Percentiles rank a stretch among this genome's conserved stretches.
These are phyloP conservation scores for Lepus townsendii DNA, from an alignment of 2,797 vertebrate genomes.

Conservation along the genomic window DNA sequence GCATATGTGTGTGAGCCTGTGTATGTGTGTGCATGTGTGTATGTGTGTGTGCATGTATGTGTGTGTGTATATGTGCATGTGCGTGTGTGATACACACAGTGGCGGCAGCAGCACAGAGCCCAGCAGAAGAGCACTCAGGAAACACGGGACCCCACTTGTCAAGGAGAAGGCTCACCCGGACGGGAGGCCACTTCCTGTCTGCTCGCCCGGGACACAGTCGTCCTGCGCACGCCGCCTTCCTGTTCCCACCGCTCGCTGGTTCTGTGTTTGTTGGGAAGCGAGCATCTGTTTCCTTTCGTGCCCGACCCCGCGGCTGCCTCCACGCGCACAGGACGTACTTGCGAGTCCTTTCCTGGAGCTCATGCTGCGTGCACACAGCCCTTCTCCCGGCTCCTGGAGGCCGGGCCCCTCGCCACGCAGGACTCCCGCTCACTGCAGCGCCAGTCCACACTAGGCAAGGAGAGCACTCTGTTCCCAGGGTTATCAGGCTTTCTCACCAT, in stretches of 20 bases:
- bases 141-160: neutral
- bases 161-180: fast-evolving
- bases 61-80: too few species aligned
- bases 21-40: too few species aligned
- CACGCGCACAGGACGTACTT: neutral
- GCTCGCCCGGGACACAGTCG: fast-evolving
- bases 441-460: neutral
- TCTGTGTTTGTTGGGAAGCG: neutral
- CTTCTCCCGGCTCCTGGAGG: neutral
- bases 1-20: too few species aligned
- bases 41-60: too few species aligned
- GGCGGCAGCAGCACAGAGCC: neutral
- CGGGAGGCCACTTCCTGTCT: neutral
- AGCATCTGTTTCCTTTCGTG: conserved; percentile 52
- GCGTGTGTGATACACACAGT: too few species aligned
- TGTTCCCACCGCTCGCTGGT: neutral
- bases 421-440: neutral
- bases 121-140: neutral
- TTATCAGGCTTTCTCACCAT: neutral
- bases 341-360: conserved; percentile 16
- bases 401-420: neutral
- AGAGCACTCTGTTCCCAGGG: neutral
- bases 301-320: neutral
- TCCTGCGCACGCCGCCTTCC: neutral
- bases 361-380: neutral